phyloP scores from a whole-genome alignment of 2,888 invertebrate genomes.

The Tipula lateralis region DNA sequence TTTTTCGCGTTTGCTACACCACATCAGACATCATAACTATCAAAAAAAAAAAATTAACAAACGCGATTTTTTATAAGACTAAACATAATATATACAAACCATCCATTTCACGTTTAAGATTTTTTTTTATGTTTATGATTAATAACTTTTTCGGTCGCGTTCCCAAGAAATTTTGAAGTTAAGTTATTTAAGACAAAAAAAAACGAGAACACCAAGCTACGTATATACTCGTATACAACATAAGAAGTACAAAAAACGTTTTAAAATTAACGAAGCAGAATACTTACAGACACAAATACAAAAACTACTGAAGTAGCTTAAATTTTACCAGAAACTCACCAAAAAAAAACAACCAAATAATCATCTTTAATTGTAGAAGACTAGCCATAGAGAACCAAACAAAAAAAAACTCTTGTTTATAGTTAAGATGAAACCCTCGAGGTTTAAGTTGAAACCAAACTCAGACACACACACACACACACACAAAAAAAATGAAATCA shows the following conservation, averaged over 20 bases:
- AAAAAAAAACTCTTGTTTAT: neutral
- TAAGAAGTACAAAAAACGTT: neutral
- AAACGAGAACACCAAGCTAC: neutral
- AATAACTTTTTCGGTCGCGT: constrained; percentile 19
- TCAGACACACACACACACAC: too few relatives aligned
- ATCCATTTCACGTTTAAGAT: constrained; percentile 14
- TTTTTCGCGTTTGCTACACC: neutral
- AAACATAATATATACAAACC: neutral
- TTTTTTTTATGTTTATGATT: neutral
- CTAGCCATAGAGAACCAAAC: neutral
- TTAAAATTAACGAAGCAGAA: constrained; percentile 19
- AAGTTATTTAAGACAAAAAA: neutral
- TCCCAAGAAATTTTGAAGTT: constrained; percentile 24
- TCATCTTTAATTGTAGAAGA: neutral
- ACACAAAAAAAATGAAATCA: too few relatives aligned
- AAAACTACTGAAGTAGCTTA: neutral
- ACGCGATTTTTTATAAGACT: neutral
- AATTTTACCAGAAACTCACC: neutral
- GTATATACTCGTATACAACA: too few relatives aligned
- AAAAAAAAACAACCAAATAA: neutral
- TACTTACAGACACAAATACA: neutral
- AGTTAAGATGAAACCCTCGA: neutral
- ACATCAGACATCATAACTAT: neutral
- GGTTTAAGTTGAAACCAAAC: neutral
- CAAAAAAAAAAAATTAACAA: neutral